Conservation (phyloP, 1,140 invertebrate genomes). For the silkworm (Bombyx mori) region ASM3026992v2 NC_085126.1:7668001-7668500, state of each 20-base stretch:
- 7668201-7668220: neutral
- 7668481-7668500: neutral
- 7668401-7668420: slow-evolving; percentile 53
- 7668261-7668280: neutral
- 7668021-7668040: too few relatives aligned
- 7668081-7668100: too few relatives aligned
- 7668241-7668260: slow-evolving; percentile 42
- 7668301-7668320: slow-evolving; percentile 39
- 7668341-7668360: slow-evolving; percentile 53
- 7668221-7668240: slow-evolving; percentile 37
- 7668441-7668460: slow-evolving; percentile 14
- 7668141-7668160: neutral
- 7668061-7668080: too few relatives aligned
- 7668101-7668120: too few relatives aligned
- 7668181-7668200: too few relatives aligned
- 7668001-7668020: too few relatives aligned
- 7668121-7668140: too few relatives aligned
- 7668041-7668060: too few relatives aligned
- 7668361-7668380: slow-evolving; percentile 21
- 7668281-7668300: slow-evolving; percentile 9
- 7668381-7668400: slow-evolving; percentile 65
- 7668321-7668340: slow-evolving; percentile 68
- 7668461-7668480: neutral
- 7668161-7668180: neutral
- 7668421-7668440: slow-evolving; percentile 21